Percentiles rank a stretch among this genome's conserved stretches.
These are phyloP conservation scores for Cyclura pinguis DNA, from an alignment of 2,797 vertebrate species.

Conservation along the genomic window DNA sequence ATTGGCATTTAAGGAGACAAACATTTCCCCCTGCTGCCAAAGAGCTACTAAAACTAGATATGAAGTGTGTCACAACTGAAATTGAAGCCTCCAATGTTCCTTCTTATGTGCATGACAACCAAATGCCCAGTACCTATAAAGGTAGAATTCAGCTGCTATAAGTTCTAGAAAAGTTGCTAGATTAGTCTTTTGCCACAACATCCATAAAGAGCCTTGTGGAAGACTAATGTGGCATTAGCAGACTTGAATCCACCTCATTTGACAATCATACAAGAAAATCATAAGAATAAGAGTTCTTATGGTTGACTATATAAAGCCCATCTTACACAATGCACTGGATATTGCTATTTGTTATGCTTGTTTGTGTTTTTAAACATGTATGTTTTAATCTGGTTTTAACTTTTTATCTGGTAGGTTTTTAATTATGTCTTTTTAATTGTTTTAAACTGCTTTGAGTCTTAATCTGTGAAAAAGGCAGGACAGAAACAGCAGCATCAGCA, in stretches of 20 bases:
- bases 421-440: too few relatives aligned
- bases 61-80: background rate
- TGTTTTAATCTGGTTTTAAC: too few relatives aligned
- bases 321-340: too few relatives aligned
- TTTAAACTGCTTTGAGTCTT: too few relatives aligned
- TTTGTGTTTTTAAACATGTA: too few relatives aligned
- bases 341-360: too few relatives aligned
- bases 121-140: background rate
- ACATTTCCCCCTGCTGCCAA: background rate
- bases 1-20: background rate
- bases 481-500: too few relatives aligned
- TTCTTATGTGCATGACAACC: background rate
- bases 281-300: too few relatives aligned
- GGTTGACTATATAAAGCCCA: too few relatives aligned
- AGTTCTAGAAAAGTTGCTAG: background rate
- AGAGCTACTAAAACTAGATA: too few relatives aligned
- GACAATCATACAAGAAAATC: background rate
- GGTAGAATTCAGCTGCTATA: background rate
- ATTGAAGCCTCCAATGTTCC: background rate
- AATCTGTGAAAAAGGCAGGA: too few relatives aligned
- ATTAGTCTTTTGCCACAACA: slow-evolving; percentile 2
- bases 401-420: too few relatives aligned
- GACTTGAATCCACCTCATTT: background rate
- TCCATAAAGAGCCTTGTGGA: background rate
- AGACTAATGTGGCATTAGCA: background rate